Conservation (phyloP, 2,113 vertebrate species). For the Ageneiosus marmoratus region DNA sequence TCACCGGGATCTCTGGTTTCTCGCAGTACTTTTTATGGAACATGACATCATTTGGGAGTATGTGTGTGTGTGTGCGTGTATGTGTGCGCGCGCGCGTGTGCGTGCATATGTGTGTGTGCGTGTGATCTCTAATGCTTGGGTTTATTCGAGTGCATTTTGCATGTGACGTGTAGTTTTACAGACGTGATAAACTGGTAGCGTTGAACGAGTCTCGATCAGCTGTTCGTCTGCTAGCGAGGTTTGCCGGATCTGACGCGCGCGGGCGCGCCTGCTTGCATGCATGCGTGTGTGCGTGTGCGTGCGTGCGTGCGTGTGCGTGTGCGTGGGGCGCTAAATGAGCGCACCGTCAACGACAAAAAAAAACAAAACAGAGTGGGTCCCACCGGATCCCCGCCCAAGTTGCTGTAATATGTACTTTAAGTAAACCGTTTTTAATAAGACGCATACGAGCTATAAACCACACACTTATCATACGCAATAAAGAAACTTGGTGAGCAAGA, state of each 20-base stretch:
- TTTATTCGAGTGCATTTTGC: not conserved
- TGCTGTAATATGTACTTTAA: not conserved
- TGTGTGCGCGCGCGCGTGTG: constrained; percentile 6
- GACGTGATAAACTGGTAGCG: not conserved
- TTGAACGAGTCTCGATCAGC: constrained; percentile 14
- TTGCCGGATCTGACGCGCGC: constrained; percentile 14
- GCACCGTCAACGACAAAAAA: not conserved
- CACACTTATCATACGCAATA: constrained; percentile 53
- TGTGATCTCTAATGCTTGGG: not conserved
- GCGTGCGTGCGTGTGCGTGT: not conserved
- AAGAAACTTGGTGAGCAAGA: constrained; percentile 29
- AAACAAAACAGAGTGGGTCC: not conserved
- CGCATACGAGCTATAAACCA: not conserved
- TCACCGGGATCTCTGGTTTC: constrained; percentile 61
- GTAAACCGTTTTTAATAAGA: not conserved
- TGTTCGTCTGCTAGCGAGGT: constrained; percentile 1
- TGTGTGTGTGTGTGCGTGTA: constrained; percentile 59
- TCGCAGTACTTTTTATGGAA: constrained; percentile 67
- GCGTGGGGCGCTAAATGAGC: not conserved
- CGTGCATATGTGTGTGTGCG: not conserved
- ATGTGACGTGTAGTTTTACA: not conserved
- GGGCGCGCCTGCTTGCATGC: too few species aligned
- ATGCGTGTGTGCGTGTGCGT: not conserved
- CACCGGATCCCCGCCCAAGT: constrained; percentile 19
- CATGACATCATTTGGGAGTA: constrained; percentile 73